Evolutionary conservation across 35 echinoderm and acorn worm species (phyloP), one percentile per base, ranked within the genome.

Genomic region (Ophiothrix spiculata): DNA sequence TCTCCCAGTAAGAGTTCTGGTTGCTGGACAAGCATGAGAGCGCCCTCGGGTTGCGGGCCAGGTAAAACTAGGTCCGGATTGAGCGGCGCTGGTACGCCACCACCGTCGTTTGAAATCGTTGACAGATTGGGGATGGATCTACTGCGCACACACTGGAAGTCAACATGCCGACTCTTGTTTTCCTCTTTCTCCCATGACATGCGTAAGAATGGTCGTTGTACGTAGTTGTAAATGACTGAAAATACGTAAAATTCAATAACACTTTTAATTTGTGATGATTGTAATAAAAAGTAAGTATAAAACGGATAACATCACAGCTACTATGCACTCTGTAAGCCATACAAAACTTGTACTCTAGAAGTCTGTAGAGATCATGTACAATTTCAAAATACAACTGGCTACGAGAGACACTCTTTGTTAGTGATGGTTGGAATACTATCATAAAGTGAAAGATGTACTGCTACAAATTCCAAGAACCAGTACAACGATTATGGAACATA

Each of bases 171-270:
- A 63, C 95, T 97, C 85, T 93, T 93, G 80, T 93, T 90, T 85
- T 97, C 95, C 46, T 97, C 95, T 77, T 97, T 97, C 88, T 97
- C 95, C 95, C 95, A 97, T 2, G 95, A 97, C 91, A 97, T 93
- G 32, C 91, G 95, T 79, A 97, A 75, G 74, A 97, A 97, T 40
- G 95, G 91, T 31, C 91, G 76, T 76, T 93, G 91, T 23, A 97
- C 95, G 73, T 97, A 97, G 81, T 97, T 97, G 78, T 97, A 97
- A 74, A 97, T 93, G 31, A 93, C 91, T 93, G 87, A 46, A 78
- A 64, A n/a, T n/a, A n/a, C n/a, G n/a, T n/a, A n/a, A n/a, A n/a
- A n/a, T n/a, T n/a, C n/a, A n/a, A n/a, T n/a, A n/a, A n/a, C n/a
- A n/a, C n/a, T 0, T 37, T 79, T 0, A 0, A 34, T 13, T 32